Percentiles rank a stretch among this genome's conserved stretches.
Conservation (phyloP, 1,140 invertebrate species). For the Colletes gigas region DNA sequence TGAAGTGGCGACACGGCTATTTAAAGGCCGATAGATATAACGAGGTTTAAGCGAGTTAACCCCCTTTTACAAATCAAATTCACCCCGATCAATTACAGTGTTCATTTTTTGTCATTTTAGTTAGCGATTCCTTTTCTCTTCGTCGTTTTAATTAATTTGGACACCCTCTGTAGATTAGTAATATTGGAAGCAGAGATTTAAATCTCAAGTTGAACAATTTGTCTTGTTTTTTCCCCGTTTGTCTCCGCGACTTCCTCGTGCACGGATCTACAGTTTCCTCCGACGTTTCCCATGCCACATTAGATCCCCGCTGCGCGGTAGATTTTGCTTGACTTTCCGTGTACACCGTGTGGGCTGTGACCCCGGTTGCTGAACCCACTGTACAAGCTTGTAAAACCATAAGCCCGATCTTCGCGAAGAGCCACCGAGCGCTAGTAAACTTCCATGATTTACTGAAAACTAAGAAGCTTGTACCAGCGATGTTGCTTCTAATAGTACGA, state of each 20-base stretch:
- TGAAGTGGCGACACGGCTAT: too few relatives aligned
- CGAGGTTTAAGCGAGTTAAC: too few relatives aligned
- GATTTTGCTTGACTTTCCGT: conserved; percentile 25
- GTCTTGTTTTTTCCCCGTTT: background rate
- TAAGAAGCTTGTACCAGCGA: background rate
- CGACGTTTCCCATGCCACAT: conserved; percentile 6
- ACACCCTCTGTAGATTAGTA: too few relatives aligned
- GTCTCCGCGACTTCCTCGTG: background rate
- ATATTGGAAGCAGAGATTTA: background rate
- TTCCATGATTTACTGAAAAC: background rate
- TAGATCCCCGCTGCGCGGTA: conserved; percentile 3
- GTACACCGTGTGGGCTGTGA: conserved; percentile 36
- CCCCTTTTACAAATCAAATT: too few relatives aligned
- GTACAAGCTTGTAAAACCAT: background rate
- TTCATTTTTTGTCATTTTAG: too few relatives aligned
- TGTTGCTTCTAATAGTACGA: background rate
- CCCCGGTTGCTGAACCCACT: conserved; percentile 32
- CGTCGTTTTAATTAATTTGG: too few relatives aligned
- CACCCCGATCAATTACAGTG: too few relatives aligned
- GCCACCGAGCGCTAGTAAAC: background rate
- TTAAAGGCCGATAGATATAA: too few relatives aligned
- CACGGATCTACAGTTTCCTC: background rate
- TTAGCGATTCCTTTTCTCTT: too few relatives aligned
- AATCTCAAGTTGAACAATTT: background rate
- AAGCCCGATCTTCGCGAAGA: background rate